These are phyloP conservation scores for Argyresthia goedartella DNA, from an alignment of 2,888 invertebrate genomes.

Conservation along the genomic window DNA sequence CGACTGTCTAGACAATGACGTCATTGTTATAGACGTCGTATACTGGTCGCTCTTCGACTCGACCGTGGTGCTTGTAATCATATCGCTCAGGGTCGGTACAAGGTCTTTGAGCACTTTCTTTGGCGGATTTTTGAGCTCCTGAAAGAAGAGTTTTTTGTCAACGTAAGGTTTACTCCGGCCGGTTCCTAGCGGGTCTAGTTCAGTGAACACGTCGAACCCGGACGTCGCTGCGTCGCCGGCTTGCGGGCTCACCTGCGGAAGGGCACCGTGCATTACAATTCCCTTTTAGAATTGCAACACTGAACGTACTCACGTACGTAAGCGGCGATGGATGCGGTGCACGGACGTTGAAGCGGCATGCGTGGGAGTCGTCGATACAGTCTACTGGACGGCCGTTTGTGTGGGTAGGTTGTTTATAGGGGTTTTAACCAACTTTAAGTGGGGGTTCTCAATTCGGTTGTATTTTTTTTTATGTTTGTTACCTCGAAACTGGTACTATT, in stretches of 20 bases:
- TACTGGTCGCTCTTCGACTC: conserved; percentile 34
- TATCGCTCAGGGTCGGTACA: conserved; percentile 54
- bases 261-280: neutral
- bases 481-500: no score
- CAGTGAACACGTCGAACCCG: conserved; percentile 90
- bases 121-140: conserved; percentile 94
- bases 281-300: conserved; percentile 1
- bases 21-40: conserved; percentile 55
- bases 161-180: conserved; percentile 93
- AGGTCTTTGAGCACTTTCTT: conserved; percentile 93
- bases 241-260: conserved; percentile 59
- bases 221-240: conserved; percentile 42
- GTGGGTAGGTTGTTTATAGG: no score
- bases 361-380: no score
- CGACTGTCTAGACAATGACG: conserved; percentile 57
- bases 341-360: no score
- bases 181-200: conserved; percentile 93
- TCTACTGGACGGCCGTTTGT: no score
- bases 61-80: conserved; percentile 43
- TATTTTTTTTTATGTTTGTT: no score
- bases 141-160: conserved; percentile 96
- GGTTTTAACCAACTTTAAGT: no score
- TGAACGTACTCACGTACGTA: no score
- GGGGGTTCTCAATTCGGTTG: no score
- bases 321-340: no score